Evolutionary conservation across 2,113 vertebrate genomes (phyloP), one percentile per base, ranked within the genome.

Genomic region (Origma solitaria): DNA sequence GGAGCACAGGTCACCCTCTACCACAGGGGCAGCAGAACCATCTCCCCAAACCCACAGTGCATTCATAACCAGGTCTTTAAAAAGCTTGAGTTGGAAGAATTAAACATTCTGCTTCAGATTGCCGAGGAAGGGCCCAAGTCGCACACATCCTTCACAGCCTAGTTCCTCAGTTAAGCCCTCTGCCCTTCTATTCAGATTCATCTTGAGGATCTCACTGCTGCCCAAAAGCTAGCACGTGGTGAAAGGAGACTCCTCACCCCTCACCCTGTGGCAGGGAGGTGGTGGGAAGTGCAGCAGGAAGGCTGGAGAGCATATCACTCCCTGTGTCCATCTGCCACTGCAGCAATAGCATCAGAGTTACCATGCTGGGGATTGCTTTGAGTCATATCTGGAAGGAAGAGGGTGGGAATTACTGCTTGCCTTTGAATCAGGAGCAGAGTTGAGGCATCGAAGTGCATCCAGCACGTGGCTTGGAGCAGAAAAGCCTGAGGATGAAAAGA

Each of bases 351-450:
- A 76, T 25, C 9, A 15, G 19, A 3, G 10, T 16, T n/a, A 11
- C 0, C 0, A 0, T 10, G 33, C 25, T 44, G 47, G 8, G 42
- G 42, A 42, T 42, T 58, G 49, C 15, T 76, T 69, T 69, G 14
- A 6, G 1, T 6, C 6, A 5, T 28, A 23, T 21, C 60, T 81
- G 60, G 20, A 40, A 53, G 28, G 19, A 49, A 66, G 49, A 81
- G 20, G 17, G 28, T 49, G 25, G 17, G 37, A n/a, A 72, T 77
- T 61, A 49, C 19, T 33, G 5, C 19, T 71, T 4, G 13, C 38
- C 18, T 71, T 50, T 33, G 8, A 60, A 44, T 15, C 24, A 40
- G 68, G 40, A 86, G 20, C 24, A 86, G 23, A 42, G 16, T 4
- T 75, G 5, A 82, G 33, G 27, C 20, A 18, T 6, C 58, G 14